A percentile compares a stretch with the other conserved stretches of the same genome.
Conservation (phyloP, 2,888 invertebrate genomes). For the Colletes collaris region DNA sequence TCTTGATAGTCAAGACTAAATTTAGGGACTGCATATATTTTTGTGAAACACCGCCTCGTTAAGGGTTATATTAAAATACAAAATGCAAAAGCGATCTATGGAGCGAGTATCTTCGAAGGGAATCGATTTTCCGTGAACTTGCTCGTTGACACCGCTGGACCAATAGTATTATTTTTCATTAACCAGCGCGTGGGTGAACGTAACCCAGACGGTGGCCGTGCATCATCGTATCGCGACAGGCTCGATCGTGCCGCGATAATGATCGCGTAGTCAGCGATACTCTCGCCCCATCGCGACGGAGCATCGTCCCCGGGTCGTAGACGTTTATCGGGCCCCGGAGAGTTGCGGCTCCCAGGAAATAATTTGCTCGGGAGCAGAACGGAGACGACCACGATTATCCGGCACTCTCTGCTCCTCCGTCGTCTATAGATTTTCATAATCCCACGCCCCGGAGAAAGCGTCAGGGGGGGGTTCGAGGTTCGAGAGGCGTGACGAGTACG, state of each 20-base stretch:
- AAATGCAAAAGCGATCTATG: too few species aligned
- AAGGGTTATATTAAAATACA: too few species aligned
- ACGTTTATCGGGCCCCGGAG: conserved; percentile 57
- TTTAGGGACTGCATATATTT: too few species aligned
- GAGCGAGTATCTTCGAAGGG: too few species aligned
- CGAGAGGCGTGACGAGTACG: conserved; percentile 43
- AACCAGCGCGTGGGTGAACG: too few species aligned
- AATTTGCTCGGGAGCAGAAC: conserved; percentile 50
- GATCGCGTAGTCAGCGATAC: conserved; percentile 57
- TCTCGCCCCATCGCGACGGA: conserved; percentile 31
- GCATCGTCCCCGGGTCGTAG: conserved; percentile 33
- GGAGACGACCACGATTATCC: conserved; percentile 38
- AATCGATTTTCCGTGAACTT: too few species aligned
- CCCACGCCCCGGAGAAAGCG: conserved; percentile 38
- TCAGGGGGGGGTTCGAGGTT: conserved; percentile 15
- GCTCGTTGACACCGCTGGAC: too few species aligned
- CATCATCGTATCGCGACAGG: conserved; percentile 39
- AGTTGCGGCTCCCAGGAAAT: conserved; percentile 55
- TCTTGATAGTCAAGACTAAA: too few species aligned
- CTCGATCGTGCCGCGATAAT: conserved; percentile 52
- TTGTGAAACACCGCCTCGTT: too few species aligned
- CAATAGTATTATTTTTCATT: too few species aligned
- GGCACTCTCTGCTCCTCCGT: conserved; percentile 26
- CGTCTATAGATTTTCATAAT: conserved; percentile 67
- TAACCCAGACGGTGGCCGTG: not conserved